Evolutionary conservation across 1,140 invertebrate species (phyloP).

Genomic region (Ceratitis capitata): DNA sequence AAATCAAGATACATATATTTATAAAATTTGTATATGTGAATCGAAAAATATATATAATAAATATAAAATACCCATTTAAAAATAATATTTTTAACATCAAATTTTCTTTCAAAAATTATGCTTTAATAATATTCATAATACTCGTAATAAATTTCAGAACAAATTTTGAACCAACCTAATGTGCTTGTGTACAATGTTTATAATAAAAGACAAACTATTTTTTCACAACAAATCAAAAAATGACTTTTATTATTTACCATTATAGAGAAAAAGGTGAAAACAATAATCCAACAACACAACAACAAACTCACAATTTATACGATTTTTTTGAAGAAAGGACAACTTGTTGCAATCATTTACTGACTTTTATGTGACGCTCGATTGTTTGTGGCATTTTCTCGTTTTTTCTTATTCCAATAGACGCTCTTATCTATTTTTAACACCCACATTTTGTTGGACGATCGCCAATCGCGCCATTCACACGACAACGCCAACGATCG

Average conservation of each 20-base stretch:
- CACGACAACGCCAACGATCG: background rate
- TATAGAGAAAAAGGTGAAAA: constrained; percentile 12
- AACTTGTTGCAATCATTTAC: background rate
- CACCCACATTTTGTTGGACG: background rate
- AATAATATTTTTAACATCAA: no score
- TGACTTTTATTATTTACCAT: constrained; percentile 17
- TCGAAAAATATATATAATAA: background rate
- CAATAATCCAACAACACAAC: background rate
- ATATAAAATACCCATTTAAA: no score
- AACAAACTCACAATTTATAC: background rate
- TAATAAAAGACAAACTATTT: background rate
- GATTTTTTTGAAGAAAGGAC: constrained; percentile 6
- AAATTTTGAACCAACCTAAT: no score
- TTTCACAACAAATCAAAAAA: background rate
- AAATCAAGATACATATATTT: background rate
- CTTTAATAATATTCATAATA: no score
- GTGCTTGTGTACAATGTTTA: background rate
- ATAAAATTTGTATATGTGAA: background rate
- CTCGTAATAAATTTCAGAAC: no score
- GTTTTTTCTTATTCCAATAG: no score
- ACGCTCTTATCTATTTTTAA: background rate
- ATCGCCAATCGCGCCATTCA: constrained; percentile 10
- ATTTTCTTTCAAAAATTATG: no score
- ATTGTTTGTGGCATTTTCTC: background rate
- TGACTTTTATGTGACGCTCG: background rate